Percentiles rank a stretch among this genome's conserved stretches.
phyloP scores from a whole-genome alignment of 23 tunicate genomes.

The Ciona savignyi region DNA sequence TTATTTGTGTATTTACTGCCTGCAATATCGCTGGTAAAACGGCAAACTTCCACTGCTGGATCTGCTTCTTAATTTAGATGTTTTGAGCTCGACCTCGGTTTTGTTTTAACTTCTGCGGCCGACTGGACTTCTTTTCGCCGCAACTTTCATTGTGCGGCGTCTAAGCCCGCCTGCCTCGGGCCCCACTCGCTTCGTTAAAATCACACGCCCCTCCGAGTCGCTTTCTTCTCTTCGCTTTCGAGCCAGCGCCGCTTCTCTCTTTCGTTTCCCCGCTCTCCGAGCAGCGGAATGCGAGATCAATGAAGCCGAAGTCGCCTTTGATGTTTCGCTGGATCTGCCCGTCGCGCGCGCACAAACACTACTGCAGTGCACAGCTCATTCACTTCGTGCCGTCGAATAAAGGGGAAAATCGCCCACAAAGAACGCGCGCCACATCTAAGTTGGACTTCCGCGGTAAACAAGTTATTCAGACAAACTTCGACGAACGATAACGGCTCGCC shows the following conservation, averaged over 20 bases:
- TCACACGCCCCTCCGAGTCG: conserved; percentile 3
- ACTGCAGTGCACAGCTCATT: not conserved
- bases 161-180: conserved; percentile 1
- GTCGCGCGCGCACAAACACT: conserved; percentile 1
- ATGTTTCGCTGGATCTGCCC: not conserved
- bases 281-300: conserved; percentile 23
- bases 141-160: not conserved
- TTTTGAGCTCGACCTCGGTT: not conserved
- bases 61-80: not conserved
- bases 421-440: conserved; percentile 16
- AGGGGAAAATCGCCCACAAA: conserved; percentile 3
- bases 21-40: not conserved
- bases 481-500: no score
- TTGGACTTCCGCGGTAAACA: conserved; percentile 26
- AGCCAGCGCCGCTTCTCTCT: conserved; percentile 1
- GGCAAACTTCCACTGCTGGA: not conserved
- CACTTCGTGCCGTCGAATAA: conserved; percentile 3
- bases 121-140: not conserved
- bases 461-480: not conserved
- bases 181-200: not conserved
- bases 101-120: not conserved
- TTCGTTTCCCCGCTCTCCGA: conserved; percentile 10
- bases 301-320: not conserved
- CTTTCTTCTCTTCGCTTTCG: not conserved
- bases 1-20: not conserved